Conservation (phyloP, 2,113 vertebrate genomes). For the Scytalopus superciliaris region DNA sequence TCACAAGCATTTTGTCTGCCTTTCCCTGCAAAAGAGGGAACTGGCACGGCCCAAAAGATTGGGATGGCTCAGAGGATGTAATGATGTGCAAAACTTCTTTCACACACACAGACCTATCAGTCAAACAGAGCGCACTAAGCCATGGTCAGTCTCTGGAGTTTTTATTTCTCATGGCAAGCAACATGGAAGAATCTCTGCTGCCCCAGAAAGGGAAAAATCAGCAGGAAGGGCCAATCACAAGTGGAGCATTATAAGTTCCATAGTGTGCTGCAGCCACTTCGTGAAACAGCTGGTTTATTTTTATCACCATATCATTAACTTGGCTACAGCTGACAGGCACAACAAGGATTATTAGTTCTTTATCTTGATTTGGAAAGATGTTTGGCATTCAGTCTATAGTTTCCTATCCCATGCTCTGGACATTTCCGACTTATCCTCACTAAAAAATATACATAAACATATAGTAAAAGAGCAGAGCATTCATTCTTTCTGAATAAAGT, state of each 20-base stretch:
- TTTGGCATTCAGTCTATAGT: constrained; percentile 4
- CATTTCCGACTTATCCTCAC: neutral
- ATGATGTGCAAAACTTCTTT: neutral
- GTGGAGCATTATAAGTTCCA: neutral
- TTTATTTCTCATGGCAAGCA: neutral
- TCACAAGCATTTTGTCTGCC: constrained; percentile 9
- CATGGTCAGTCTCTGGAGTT: neutral
- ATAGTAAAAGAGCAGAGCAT: neutral
- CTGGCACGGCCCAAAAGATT: constrained; percentile 13
- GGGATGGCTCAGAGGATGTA: neutral
- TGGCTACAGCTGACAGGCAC: constrained; percentile 17
- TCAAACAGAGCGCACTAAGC: neutral
- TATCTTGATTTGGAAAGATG: constrained; percentile 26
- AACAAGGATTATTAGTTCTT: constrained; percentile 20
- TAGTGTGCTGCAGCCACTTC: neutral
- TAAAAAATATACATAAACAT: neutral
- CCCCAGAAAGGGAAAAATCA: constrained; percentile 6
- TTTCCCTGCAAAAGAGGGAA: constrained; percentile 46
- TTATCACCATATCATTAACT: constrained; percentile 14
- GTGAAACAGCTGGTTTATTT: constrained; percentile 19
- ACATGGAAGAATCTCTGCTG: neutral
- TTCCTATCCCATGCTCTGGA: neutral
- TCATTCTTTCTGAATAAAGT: neutral
- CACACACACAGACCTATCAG: neutral
- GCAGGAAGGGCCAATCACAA: neutral